phyloP scores from a whole-genome alignment of 2,888 invertebrate genomes.

The Thymelicus sylvestris region DNA sequence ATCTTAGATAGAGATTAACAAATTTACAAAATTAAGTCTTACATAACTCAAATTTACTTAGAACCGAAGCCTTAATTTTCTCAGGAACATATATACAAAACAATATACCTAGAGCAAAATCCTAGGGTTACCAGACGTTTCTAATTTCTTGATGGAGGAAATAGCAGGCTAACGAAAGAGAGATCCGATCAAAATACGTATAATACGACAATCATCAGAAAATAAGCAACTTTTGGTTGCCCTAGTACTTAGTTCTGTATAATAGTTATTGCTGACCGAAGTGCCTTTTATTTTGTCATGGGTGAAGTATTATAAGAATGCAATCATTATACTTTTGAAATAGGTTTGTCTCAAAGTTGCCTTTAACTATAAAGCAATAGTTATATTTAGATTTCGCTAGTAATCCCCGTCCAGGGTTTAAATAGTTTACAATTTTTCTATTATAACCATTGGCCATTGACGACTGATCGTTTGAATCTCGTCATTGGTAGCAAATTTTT shows the following conservation, averaged over 20 bases:
- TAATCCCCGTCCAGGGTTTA: too few species aligned
- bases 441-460: too few species aligned
- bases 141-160: too few species aligned
- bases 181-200: too few species aligned
- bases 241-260: not conserved
- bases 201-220: too few species aligned
- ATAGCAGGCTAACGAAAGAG: too few species aligned
- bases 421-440: too few species aligned
- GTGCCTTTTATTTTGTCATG: slow-evolving; percentile 7
- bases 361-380: not conserved
- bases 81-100: not conserved
- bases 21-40: slow-evolving; percentile 28
- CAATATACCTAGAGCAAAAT: not conserved
- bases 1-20: slow-evolving; percentile 40
- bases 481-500: too few species aligned
- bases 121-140: too few species aligned
- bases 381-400: not conserved
- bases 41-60: slow-evolving; percentile 21
- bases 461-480: too few species aligned
- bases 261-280: not conserved
- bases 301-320: not conserved
- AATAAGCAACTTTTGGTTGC: too few species aligned
- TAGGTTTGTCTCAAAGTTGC: not conserved
- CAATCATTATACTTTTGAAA: not conserved
- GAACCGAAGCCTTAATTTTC: slow-evolving; percentile 1